A percentile compares a stretch with the other conserved stretches of the same genome.
Evolutionary conservation across 1,140 invertebrate species (phyloP).

Genomic region (Brachionus koreanus): DNA sequence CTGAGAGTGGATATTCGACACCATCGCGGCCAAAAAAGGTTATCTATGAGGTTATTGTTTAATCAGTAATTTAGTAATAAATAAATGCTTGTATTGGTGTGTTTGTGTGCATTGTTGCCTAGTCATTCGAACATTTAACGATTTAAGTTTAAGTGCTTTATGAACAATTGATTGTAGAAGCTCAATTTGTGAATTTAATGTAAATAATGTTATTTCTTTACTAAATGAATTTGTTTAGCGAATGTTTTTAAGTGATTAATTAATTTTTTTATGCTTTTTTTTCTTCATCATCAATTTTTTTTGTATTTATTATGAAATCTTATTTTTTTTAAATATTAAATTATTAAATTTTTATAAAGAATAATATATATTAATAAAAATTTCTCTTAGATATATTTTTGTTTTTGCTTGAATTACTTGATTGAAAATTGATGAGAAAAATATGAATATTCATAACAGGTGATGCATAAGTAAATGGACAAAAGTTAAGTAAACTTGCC

Average conservation of each 20-base stretch:
- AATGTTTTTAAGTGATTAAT: background rate
- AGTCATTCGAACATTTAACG: background rate
- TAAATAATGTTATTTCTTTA: background rate
- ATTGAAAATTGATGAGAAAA: too few relatives aligned
- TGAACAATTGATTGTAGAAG: background rate
- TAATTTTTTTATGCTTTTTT: background rate
- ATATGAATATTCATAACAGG: too few relatives aligned
- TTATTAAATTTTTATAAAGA: background rate
- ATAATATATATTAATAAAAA: background rate
- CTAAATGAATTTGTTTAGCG: background rate
- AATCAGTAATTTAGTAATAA: background rate
- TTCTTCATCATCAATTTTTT: too few relatives aligned
- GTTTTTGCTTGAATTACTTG: too few relatives aligned
- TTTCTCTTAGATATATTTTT: too few relatives aligned
- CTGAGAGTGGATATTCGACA: slow-evolving; percentile 39
- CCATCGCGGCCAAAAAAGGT: slow-evolving; percentile 39
- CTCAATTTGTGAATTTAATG: background rate
- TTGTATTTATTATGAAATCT: background rate
- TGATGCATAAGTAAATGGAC: too few relatives aligned
- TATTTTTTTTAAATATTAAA: background rate
- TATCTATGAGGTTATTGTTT: slow-evolving; percentile 41
- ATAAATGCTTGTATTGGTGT: background rate
- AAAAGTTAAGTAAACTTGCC: too few relatives aligned
- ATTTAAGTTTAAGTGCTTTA: background rate
- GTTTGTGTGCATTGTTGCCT: background rate